Evolutionary conservation across 2,113 vertebrate species (phyloP).

Genomic region (Trochalopteron elliotii): DNA sequence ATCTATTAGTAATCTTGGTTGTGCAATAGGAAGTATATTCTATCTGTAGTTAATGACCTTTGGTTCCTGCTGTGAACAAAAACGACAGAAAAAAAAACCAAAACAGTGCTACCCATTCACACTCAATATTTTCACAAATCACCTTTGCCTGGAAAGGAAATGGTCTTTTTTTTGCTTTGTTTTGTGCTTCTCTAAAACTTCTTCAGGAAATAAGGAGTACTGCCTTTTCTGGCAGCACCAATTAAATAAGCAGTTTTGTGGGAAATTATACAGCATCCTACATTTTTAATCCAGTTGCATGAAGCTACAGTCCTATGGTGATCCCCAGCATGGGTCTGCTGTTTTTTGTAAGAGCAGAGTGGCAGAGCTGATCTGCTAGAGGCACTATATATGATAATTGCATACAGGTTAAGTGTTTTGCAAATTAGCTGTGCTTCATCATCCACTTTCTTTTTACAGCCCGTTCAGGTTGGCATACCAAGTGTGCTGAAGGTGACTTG

Average conservation of each 20-base stretch:
- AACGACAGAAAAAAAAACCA: background rate
- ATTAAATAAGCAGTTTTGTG: constrained; percentile 28
- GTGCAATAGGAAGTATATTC: background rate
- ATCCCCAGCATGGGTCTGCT: constrained; percentile 10
- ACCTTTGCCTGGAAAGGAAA: background rate
- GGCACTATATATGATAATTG: constrained; percentile 41
- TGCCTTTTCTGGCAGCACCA: background rate
- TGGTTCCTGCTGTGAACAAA: background rate
- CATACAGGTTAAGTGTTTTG: constrained; percentile 51
- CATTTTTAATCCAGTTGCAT: constrained; percentile 44
- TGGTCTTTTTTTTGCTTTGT: background rate
- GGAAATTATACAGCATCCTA: constrained; percentile 44
- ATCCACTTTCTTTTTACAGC: background rate
- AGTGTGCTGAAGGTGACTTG: constrained; percentile 28
- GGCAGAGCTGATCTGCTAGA: background rate
- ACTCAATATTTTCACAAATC: background rate
- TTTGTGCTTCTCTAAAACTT: background rate
- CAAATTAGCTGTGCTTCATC: constrained; percentile 52
- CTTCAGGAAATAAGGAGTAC: background rate
- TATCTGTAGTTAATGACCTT: background rate
- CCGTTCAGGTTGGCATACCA: background rate
- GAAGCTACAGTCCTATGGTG: background rate
- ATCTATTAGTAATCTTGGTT: background rate
- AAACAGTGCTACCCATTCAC: background rate
- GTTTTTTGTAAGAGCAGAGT: background rate